These are phyloP conservation scores for Carterocephalus palaemon DNA, from an alignment of 2,888 invertebrate species.

Conservation along the genomic window DNA sequence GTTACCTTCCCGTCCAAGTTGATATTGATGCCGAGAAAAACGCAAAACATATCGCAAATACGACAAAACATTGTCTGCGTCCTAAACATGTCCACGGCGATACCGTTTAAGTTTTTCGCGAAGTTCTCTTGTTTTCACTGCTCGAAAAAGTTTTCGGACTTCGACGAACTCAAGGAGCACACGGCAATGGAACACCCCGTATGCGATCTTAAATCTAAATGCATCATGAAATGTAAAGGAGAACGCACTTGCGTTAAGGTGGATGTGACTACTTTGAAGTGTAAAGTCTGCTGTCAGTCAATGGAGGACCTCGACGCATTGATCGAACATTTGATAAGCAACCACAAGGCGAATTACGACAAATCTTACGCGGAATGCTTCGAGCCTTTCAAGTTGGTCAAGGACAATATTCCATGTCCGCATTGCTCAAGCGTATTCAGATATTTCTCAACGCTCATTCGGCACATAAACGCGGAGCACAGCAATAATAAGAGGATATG, in stretches of 20 bases:
- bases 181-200: constrained; percentile 54
- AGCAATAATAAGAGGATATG: constrained; percentile 65
- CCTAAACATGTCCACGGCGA: constrained; percentile 65
- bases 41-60: constrained; percentile 54
- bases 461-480: constrained; percentile 64
- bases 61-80: constrained; percentile 62
- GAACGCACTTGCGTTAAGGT: constrained; percentile 60
- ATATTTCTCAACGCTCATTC: constrained; percentile 58
- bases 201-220: constrained; percentile 59
- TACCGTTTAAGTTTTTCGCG: constrained; percentile 64
- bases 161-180: constrained; percentile 58
- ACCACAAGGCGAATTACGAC: constrained; percentile 61
- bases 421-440: constrained; percentile 55
- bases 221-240: constrained; percentile 63
- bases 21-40: constrained; percentile 42
- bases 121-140: constrained; percentile 67
- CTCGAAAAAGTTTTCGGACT: constrained; percentile 56
- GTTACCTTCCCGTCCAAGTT: constrained; percentile 28
- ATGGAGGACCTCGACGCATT: constrained; percentile 48
- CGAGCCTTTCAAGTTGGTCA: constrained; percentile 56
- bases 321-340: constrained; percentile 56
- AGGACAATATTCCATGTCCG: constrained; percentile 64
- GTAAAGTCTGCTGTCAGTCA: constrained; percentile 51
- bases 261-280: constrained; percentile 53
- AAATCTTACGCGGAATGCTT: constrained; percentile 53